Evolutionary conservation across 2,888 invertebrate species (phyloP), one percentile per base, ranked within the genome.

Genomic region (Stenolophus ochropezus): DNA sequence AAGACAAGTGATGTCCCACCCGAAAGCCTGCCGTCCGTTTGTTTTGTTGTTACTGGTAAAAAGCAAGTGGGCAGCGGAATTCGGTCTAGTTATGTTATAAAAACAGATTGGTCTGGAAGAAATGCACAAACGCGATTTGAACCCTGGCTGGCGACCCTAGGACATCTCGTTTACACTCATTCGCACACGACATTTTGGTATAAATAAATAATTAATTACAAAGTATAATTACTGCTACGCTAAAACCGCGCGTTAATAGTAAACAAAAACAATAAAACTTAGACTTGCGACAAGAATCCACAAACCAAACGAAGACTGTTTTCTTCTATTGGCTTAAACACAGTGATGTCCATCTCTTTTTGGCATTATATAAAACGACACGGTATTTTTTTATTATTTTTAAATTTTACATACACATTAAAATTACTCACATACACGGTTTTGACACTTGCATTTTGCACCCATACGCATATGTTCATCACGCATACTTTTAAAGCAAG

Each of bases 331-430:
- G 75, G 53, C 56, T 51, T 75, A 75, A 75, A 75, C 73, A 73
- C 53, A 27, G 75, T 75, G 75, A 75, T 65, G 58, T 77, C 49
- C 14, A 77, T 58, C 56, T 61, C 47, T 65, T 78, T 78, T 77
- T 78, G 69, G 78, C 78, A 78, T 78, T 78, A 69, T 78, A 78
- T 69, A 78, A 78, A 78, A 78, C 69, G 61, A 78, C 77, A 61
- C 78, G 61, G 78, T 78, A 78, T 65, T 49, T 78, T 65, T 78
- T 78, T 53, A 75, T 65, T 78, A 33, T 78, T 78, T 78, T 78
- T 65, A 65, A 33, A 58, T 58, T 58, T 77, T 78, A 78, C 78
- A 78, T 78, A 65, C 78, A 78, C 78, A 78, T 78, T 78, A 65
- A 78, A 78, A 78, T 78, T 61, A 78, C 75, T 25, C 53, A 53